Base-by-base conservation (phyloP, 1,140 invertebrate genomes). In the Papilio helenus region DNA sequence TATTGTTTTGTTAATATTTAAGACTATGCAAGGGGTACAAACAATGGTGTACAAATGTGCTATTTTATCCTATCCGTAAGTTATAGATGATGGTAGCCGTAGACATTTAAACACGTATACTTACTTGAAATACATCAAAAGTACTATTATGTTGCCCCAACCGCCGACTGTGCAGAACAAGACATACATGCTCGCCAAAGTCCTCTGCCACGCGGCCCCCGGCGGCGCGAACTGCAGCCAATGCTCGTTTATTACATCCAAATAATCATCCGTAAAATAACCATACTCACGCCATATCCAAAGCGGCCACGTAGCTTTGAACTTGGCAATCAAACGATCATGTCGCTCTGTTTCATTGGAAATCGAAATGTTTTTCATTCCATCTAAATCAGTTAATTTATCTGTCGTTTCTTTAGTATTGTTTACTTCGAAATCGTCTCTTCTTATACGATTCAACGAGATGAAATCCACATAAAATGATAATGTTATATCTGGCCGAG, bases 221-320 rank as follows among this genome's bases (percentile, higher is more conserved):
- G 96, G 96, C 42, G 96, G 96, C 12, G 94, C 92, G 86, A 96
- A 97, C 81, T 95, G 88, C 73, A 97, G 88, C 96, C 97, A 97
- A 84, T 97, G 96, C 7, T 95, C 88, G 88, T 97, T 96, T 46
- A 97, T 96, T 46, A 95, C 89, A 39, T 95, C 85, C 79, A 97
- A 90, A 83, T 95, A 96, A 72, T 95, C 94, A 23, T 96, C 95
- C 20, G 94, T 92, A 81, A 96, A 96, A 82, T 91, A 95, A 23
- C 95, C 95, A 46, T 88, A 83, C 23, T 92, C 81, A 74, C 87
- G 89, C 96, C 96, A 96, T 58, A 84, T 84, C 44, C 88, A 84
- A 8, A 96, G 88, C 0, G 95, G 95, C 92, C 95, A 96, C 34
- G 86, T 76, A 76, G 83, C 85, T 73, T 92, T 92, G 83, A 95